These are phyloP conservation scores for Pipistrellus pygmaeus DNA, from an alignment of 2,797 vertebrate genomes.

Conservation along the genomic window DNA sequence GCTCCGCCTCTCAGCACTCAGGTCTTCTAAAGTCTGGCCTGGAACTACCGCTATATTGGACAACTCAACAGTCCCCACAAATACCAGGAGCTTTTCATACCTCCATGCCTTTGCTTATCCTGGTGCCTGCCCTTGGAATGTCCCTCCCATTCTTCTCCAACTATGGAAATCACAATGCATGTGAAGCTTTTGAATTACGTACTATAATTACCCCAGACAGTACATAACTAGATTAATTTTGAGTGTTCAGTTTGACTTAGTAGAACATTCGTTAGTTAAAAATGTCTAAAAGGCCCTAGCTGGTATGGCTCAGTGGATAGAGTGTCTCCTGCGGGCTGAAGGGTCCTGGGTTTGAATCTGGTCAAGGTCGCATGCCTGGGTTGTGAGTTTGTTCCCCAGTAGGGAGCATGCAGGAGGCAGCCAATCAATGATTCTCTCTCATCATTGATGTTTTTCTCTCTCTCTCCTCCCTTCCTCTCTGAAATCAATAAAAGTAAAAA, in stretches of 20 bases:
- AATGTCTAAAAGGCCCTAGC: background rate
- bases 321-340: too few species aligned
- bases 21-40: background rate
- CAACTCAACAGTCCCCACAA: background rate
- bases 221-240: background rate
- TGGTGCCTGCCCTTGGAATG: too few species aligned
- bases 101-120: background rate
- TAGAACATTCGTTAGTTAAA: background rate
- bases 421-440: too few species aligned
- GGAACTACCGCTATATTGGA: background rate
- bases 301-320: too few species aligned
- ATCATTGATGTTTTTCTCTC: too few species aligned
- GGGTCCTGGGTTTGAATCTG: too few species aligned
- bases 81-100: background rate
- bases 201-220: too few species aligned
- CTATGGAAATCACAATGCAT: background rate
- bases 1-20: background rate
- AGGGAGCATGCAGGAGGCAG: too few species aligned
- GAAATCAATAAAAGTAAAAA: too few species aligned
- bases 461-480: too few species aligned
- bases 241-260: background rate
- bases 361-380: too few species aligned
- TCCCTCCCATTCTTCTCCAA: background rate
- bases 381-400: too few species aligned
- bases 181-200: background rate